phyloP scores from a whole-genome alignment of 2,113 vertebrate genomes.

The Panthera leo region DNA sequence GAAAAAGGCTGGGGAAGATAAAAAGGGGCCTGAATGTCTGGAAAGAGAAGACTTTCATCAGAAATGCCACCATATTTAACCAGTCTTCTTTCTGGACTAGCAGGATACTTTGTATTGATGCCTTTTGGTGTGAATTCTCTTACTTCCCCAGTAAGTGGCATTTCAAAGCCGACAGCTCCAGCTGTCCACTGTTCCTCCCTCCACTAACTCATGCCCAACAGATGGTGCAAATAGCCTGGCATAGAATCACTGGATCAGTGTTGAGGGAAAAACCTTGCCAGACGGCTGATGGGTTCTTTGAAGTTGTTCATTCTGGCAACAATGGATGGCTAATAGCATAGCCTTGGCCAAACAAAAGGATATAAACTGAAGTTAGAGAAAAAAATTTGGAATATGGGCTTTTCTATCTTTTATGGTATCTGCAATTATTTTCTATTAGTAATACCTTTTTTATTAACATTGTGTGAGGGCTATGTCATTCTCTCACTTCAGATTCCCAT shows the following conservation, averaged over 20 bases:
- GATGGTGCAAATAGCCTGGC: conserved; percentile 74
- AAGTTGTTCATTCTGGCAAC: conserved; percentile 52
- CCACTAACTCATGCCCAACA: conserved; percentile 68
- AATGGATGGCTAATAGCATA: conserved; percentile 8
- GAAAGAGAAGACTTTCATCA: conserved; percentile 24
- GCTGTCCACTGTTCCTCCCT: conserved; percentile 59
- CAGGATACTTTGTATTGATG: conserved; percentile 40
- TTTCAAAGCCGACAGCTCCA: conserved; percentile 72
- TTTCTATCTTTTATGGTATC: neutral
- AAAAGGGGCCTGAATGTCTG: neutral
- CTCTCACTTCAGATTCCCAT: neutral
- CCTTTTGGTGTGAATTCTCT: conserved; percentile 51
- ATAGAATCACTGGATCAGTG: conserved; percentile 25
- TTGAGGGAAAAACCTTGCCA: conserved; percentile 49
- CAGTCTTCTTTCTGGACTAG: neutral
- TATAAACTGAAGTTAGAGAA: neutral
- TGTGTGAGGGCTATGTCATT: neutral
- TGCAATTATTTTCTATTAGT: neutral
- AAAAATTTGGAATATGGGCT: neutral
- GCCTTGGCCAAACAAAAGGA: conserved; percentile 6
- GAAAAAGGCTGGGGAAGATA: neutral
- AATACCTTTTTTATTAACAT: neutral
- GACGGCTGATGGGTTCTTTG: conserved; percentile 46
- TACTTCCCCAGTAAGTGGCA: conserved; percentile 67
- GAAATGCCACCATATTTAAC: conserved; percentile 58